phyloP scores from a whole-genome alignment of 2,113 vertebrate species.

The Hucho hucho region DNA sequence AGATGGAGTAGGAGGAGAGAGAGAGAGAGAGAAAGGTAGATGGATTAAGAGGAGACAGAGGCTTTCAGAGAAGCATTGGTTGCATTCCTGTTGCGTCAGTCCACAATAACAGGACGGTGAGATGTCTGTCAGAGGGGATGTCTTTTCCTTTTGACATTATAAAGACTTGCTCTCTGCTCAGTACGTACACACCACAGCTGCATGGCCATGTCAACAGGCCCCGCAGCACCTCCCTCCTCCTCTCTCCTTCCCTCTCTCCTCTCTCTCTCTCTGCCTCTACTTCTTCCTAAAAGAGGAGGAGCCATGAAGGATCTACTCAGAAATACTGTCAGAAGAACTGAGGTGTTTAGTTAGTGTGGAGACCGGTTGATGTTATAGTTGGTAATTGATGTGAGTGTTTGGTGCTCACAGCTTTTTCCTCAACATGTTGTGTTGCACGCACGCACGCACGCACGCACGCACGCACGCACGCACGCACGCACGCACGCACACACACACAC shows the following conservation, averaged over 20 bases:
- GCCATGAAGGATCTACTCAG: conserved; percentile 10
- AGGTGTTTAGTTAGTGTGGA: neutral
- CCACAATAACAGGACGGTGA: conserved; percentile 40
- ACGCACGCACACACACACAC: neutral
- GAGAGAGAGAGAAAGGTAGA: neutral
- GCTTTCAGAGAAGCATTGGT: neutral
- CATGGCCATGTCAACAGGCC: conserved; percentile 38
- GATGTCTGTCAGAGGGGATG: conserved; percentile 46
- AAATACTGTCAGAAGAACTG: conserved; percentile 13
- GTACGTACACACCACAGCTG: neutral
- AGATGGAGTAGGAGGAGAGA: neutral
- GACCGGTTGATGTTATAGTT: conserved; percentile 38
- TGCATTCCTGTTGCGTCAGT: conserved; percentile 57
- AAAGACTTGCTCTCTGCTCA: conserved; percentile 31
- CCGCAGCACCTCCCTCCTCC: neutral
- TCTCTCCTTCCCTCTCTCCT: neutral
- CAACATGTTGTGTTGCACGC: neutral
- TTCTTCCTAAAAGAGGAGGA: neutral
- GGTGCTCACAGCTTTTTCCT: conserved; percentile 18
- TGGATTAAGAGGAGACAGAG: neutral
- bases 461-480: neutral
- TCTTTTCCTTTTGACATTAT: conserved; percentile 37
- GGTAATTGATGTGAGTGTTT: conserved; percentile 42
- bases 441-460: neutral
- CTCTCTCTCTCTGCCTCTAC: neutral